phyloP scores from a whole-genome alignment of 2,113 vertebrate genomes.

The Corapipo altera region DNA sequence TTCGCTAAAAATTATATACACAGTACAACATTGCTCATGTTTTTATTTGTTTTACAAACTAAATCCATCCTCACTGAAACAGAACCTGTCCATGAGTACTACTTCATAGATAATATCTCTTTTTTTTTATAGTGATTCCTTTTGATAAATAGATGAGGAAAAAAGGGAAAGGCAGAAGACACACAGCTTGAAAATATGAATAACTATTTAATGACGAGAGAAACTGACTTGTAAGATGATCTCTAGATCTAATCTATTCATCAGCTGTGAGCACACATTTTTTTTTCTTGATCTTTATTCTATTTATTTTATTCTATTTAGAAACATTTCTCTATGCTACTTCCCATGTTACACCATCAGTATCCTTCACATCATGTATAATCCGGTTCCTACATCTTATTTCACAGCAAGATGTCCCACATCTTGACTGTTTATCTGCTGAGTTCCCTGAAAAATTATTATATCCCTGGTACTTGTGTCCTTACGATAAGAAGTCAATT shows the following conservation, averaged over 20 bases:
- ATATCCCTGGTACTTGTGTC: not conserved
- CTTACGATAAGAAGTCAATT: not conserved
- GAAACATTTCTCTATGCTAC: not conserved
- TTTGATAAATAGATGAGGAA: not conserved
- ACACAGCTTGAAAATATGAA: not conserved
- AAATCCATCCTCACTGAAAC: not conserved
- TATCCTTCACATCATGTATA: not conserved
- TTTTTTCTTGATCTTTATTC: not conserved
- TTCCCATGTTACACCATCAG: not conserved
- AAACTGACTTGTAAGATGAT: not conserved
- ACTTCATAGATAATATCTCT: not conserved
- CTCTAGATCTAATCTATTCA: not conserved
- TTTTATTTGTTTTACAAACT: not conserved
- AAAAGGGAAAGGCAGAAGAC: not conserved
- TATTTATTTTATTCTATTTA: not conserved
- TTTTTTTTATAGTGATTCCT: not conserved
- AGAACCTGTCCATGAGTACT: not conserved
- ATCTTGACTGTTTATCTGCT: not conserved
- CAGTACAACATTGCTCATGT: not conserved
- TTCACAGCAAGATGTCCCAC: not conserved
- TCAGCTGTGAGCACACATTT: not conserved
- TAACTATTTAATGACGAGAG: not conserved
- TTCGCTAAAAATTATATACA: not conserved
- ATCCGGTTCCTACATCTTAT: not conserved
- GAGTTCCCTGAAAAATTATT: not conserved